Base-by-base conservation (phyloP, 2,888 invertebrate genomes). In the Chymomyza fuscimana region DNA sequence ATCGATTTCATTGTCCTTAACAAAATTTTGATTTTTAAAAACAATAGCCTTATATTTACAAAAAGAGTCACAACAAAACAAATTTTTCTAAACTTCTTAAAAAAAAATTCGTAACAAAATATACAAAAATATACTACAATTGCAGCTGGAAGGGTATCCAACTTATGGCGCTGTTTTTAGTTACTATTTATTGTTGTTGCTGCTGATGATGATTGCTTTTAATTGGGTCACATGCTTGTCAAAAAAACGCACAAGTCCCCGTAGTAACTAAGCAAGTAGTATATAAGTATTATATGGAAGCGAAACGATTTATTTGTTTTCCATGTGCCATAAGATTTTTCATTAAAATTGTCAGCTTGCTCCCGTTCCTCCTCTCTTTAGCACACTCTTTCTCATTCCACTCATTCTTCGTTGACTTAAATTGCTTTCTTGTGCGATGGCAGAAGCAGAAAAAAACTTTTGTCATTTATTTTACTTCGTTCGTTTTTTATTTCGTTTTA, bases 151-250 rank as follows among this genome's bases (percentile, higher is more conserved):
- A 46, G 40, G 3, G 40, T 46, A 46, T 46, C 40, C 12, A 5
- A 46, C 10, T 12, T 5, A 6, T 12, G 12, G 3, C 40, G 32
- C 58, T 65, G 16, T 36, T 65, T 65, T 52, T 46, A 58, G 16
- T 40, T 4, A 15, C 54, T 40, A 52, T 54, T 54, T n/a, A 29
- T 63, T 68, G 67, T 54, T 69, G 51, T 66, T 73, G 25, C 67
- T 75, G 73, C 69, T 70, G 76, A 73, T 78, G 76, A 73, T 83
- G 86, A 86, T 86, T 87, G 81, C 86, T 73, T 68, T 77, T 87
- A 86, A 86, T 86, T 86, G 86, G 87, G 86, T 86, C 86, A 86
- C 81, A 87, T 86, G 86, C 81, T 85, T 82, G 85, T 85, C 87
- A 87, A 66, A 71, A 85, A 85, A 85, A 85, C 67, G 74, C 74